Base-by-base conservation (phyloP, 2,113 vertebrate species). In the Corvus moneduloides region DNA sequence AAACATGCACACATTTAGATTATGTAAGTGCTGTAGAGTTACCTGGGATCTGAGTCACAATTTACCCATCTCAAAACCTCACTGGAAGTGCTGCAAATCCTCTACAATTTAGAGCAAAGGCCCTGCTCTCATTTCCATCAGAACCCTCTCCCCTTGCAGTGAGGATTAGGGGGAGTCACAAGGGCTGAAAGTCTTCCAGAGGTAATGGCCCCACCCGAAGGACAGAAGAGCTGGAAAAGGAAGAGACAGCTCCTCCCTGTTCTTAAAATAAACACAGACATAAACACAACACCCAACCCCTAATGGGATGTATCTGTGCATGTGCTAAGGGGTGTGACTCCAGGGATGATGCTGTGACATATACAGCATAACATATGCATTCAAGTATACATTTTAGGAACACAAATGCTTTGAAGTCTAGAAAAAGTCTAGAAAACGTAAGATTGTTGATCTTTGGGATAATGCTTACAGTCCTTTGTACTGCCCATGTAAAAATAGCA, bases 231-330 rank as follows among this genome's bases (percentile, higher is more conserved):
- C 32, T 11, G 51, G 56, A 51, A 68, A 66, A 37, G 39, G 39
- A 58, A 8, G 32, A 54, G 43, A 26, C 6, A n/a, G n/a, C 7
- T 23, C 27, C 33, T 71, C 43, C 8, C 12, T 28, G 19, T 12
- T 46, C 39, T 77, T 13, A 35, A 49, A 54, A 30, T 3, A 6
- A 46, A 23, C 26, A 11, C 6, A 32, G 9, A 11, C 13, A 20
- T 1, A 33, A 16, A 11, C 27, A 35, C 13, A 27, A 2, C 1
- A 39, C 7, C 20, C 54, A 37, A 5, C 4, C 21, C 15, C 41
- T 10, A 39, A 11, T 13, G 49, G 56, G 26, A n/a, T 35, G 2
- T 2, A 16, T 23, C 16, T 64, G 41, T n/a, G 24, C 3, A 11
- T 28, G 35, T 35, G 33, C 77, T 24, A 16, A 56, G 59, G 30